These are phyloP conservation scores for Habropoda laboriosa DNA, from an alignment of 1,140 invertebrate genomes.

Conservation along the genomic window DNA sequence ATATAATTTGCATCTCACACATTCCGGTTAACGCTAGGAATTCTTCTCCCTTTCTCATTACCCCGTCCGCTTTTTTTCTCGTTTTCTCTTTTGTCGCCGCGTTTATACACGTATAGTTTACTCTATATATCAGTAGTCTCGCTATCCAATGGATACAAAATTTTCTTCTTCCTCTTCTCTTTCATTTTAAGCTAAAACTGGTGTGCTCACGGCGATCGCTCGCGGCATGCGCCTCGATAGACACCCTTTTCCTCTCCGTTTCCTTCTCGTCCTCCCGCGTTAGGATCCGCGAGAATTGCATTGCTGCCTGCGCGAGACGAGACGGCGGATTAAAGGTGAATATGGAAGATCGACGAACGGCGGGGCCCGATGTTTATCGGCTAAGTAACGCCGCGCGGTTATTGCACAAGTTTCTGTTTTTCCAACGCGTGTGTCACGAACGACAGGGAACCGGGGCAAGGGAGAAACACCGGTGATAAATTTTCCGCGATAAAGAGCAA, in stretches of 20 bases:
- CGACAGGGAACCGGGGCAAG: background rate
- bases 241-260: background rate
- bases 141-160: constrained; percentile 74
- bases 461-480: constrained; percentile 47
- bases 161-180: too few relatives aligned
- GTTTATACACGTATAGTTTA: constrained; percentile 62
- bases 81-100: constrained; percentile 55
- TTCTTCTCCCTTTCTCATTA: constrained; percentile 54
- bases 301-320: background rate
- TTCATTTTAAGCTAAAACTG: constrained; percentile 71
- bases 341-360: background rate
- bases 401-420: constrained; percentile 46
- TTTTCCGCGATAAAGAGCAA: background rate
- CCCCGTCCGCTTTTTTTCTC: constrained; percentile 59
- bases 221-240: constrained; percentile 50
- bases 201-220: constrained; percentile 69
- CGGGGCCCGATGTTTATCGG: background rate
- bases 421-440: constrained; percentile 21
- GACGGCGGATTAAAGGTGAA: background rate
- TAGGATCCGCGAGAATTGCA: background rate
- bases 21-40: constrained; percentile 60
- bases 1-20: constrained; percentile 78
- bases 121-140: constrained; percentile 70
- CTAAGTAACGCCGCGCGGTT: background rate
- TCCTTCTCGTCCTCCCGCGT: background rate